These are phyloP conservation scores for Sitophilus oryzae DNA, from an alignment of 1,140 invertebrate genomes.

Conservation along the genomic window DNA sequence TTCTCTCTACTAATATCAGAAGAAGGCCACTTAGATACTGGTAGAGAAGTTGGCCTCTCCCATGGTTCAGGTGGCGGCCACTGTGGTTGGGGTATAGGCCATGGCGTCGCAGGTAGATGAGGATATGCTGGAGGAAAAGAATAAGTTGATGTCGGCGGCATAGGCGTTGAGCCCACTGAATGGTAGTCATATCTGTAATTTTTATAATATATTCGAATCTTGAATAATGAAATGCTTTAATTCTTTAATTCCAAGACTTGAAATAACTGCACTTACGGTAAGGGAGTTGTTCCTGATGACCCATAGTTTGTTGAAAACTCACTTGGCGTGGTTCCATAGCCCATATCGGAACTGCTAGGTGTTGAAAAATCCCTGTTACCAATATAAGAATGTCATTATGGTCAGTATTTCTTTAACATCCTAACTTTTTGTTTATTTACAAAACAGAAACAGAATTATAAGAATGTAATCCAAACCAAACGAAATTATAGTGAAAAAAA, in stretches of 20 bases:
- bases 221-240: neutral
- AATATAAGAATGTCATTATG: constrained; percentile 5
- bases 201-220: constrained; percentile 32
- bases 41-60: constrained; percentile 28
- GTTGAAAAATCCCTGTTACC: constrained; percentile 50
- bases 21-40: constrained; percentile 31
- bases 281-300: constrained; percentile 37
- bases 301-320: constrained; percentile 48
- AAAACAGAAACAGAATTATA: too few species aligned
- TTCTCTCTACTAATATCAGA: constrained; percentile 18
- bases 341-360: constrained; percentile 50
- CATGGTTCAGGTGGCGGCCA: constrained; percentile 29
- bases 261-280: constrained; percentile 34
- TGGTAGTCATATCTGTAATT: constrained; percentile 22
- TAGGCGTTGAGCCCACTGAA: constrained; percentile 11
- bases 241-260: too few species aligned
- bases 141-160: constrained; percentile 31
- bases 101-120: constrained; percentile 27
- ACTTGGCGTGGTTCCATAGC: constrained; percentile 51
- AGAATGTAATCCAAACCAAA: too few species aligned
- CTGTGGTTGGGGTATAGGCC: constrained; percentile 31
- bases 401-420: too few species aligned
- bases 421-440: too few species aligned
- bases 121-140: constrained; percentile 29
- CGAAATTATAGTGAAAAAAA: too few species aligned